Base-by-base conservation (phyloP, 2,888 invertebrate genomes). In the Prosapia bicincta region DNA sequence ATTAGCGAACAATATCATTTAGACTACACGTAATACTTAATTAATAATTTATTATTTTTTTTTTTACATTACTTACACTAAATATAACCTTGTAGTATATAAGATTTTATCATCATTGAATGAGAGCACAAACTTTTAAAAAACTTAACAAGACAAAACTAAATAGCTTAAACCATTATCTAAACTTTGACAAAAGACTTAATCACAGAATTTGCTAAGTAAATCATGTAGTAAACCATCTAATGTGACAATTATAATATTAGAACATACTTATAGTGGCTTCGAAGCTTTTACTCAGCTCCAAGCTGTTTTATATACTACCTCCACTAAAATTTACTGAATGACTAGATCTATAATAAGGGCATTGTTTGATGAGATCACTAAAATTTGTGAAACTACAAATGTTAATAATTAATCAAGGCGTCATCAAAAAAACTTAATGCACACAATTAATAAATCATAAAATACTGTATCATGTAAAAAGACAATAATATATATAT, bases 371-470 rank as follows among this genome's bases (percentile, higher is more conserved):
- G 20, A 3, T 20, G 54, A 54, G 54, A 54, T 54, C 54, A 54
- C 54, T 54, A 54, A 54, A 54, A 54, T 54, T 54, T 54, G 54
- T 54, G 54, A 54, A 54, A 54, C 54, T 54, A 54, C n/a, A n/a
- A 54, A 54, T 20, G 54, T 54, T 54, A 20, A 54, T 54, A 10
- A 38, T 38, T 38, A 38, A 20, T 54, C 54, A 54, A 54, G 54
- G 54, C 54, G 20, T n/a, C 54, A 54, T 54, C n/a, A n/a, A 54
- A 54, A 38, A 38, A 54, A 54, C 54, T 54, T 10, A 54, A 54
- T 20, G 9, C 38, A 10, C 54, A 54, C 54, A 20, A n/a, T 54
- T 54, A n/a, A n/a, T n/a, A n/a, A n/a, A n/a, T n/a, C n/a, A n/a
- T n/a, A n/a, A n/a, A n/a, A n/a, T n/a, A n/a, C n/a, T n/a, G n/a